Evolutionary conservation across 2,888 invertebrate genomes (phyloP), one percentile per base, ranked within the genome.

Genomic region (Phrixothrix hirtus): DNA sequence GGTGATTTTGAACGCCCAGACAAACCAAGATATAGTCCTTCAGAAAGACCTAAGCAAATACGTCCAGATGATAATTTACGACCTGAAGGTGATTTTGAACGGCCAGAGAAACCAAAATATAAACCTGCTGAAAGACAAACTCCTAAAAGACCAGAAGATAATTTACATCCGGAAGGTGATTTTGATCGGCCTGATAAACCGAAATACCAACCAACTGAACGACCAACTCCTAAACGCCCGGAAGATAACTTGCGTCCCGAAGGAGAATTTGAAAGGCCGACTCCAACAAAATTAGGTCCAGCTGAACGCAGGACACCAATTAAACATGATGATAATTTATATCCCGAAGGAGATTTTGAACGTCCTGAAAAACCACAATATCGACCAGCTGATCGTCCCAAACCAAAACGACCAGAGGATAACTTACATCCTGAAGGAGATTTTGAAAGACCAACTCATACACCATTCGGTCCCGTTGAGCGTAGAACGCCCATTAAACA

Each of bases 381-480:
- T 67, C 62, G 67, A 11, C 78, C 75, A 16, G 78, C 74, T 14
- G 80, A 80, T 60, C 69, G 80, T 43, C 79, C 75, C 13, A 71
- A 72, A 26, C 78, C 73, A 16, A 79, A 72, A 50, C 83, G 77
- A 58, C 87, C 83, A 0, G 70, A 78, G 59, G 85, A 85, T 58
- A 86, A 86, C 67, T 72, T 85, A 0, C 76, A 73, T 37, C 81
- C 83, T 0, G 86, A 85, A 66, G 85, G 86, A 1, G 81, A 83
- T 0, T 82, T 83, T 59, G 34, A 38, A 26, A 11, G 38, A 26
- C 75, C 77, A 14, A 66, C 68, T 1, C 75, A 73, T 0, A 72
- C 72, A 35, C 75, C 69, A 35, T 58, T 41, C 13, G 26, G 59
- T 0, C 75, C 77, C 7, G 73, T 69, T 11, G 77, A 78, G 55